Conservation (phyloP, 35 echinoderm and acorn worm genomes). For the Lytechinus pictus region DNA sequence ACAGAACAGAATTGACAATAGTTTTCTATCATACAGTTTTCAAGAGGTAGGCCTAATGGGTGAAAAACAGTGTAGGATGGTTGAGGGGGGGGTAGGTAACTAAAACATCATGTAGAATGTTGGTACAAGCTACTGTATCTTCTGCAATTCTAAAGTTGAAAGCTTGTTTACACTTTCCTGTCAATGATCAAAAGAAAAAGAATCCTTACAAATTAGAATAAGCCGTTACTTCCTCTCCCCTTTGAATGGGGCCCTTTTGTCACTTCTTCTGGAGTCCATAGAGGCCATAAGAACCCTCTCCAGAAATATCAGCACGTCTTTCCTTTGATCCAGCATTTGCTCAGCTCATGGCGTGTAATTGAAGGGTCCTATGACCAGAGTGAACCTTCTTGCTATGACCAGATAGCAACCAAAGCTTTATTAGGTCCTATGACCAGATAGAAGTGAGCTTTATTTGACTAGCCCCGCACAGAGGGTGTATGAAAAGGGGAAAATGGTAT, state of each 20-base stretch:
- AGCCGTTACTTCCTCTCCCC: not conserved
- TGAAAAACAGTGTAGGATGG: no score
- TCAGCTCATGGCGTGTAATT: not conserved
- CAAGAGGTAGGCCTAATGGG: no score
- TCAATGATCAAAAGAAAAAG: not conserved
- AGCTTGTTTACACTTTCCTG: not conserved
- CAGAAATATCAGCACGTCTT: not conserved
- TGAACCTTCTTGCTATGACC: not conserved
- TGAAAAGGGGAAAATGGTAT: not conserved
- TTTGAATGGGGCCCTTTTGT: not conserved
- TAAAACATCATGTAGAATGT: not conserved
- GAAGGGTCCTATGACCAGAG: not conserved
- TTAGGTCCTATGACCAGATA: not conserved
- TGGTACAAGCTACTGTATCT: not conserved
- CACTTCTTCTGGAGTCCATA: not conserved
- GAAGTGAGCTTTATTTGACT: not conserved
- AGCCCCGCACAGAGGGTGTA: not conserved
- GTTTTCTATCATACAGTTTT: no score
- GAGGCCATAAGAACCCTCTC: not conserved
- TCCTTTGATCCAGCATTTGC: not conserved
- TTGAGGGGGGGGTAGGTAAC: no score
- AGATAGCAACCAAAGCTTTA: not conserved
- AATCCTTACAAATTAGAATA: constrained; percentile 4
- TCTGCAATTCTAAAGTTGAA: not conserved
- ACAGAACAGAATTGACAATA: no score